Base-by-base conservation (phyloP, 2,888 invertebrate species). In the Agriotes lineatus region DNA sequence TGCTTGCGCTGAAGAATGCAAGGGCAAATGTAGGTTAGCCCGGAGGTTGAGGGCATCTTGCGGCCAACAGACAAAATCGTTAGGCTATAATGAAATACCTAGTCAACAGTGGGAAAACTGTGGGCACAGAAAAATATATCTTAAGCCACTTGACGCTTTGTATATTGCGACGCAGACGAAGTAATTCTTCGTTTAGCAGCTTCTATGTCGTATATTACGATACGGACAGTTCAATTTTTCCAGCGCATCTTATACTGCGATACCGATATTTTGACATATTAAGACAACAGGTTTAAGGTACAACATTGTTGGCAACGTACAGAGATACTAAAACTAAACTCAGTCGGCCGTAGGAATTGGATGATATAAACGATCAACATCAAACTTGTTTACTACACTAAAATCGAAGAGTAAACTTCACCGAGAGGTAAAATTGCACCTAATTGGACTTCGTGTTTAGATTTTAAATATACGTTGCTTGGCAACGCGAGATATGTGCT, bases 301-400 rank as follows among this genome's bases (percentile, higher is more conserved):
- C n/a, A n/a, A n/a, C n/a, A n/a, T n/a, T n/a, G n/a, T n/a, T n/a
- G n/a, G n/a, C n/a, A n/a, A n/a, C n/a, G n/a, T n/a, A n/a, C n/a
- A n/a, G n/a, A 2, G 20, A 44, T 16, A 18, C 48, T 22, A 22
- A 48, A 52, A 52, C 25, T 16, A 33, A 7, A 18, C 16, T 5
- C 25, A 33, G 16, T 9, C 10, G 7, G 33, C 10, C 12, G 16
- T 52, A 52, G 33, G 52, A 12, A n/a, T 52, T 52, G 33, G 9
- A 18, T 19, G 4, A 33, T 33, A 52, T 52, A 52, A 33, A 35
- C 16, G 52, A 52, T 52, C 33, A 52, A 52, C 52, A 42, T 42
- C 16, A 9, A 42, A 18, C 16, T 42, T 42, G 42, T 42, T 42
- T 42, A 18, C 16, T 42, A 16, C 42, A 9, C 5, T 14, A 42